phyloP scores from a whole-genome alignment of 2,797 vertebrate genomes.

The Avahi laniger region DNA sequence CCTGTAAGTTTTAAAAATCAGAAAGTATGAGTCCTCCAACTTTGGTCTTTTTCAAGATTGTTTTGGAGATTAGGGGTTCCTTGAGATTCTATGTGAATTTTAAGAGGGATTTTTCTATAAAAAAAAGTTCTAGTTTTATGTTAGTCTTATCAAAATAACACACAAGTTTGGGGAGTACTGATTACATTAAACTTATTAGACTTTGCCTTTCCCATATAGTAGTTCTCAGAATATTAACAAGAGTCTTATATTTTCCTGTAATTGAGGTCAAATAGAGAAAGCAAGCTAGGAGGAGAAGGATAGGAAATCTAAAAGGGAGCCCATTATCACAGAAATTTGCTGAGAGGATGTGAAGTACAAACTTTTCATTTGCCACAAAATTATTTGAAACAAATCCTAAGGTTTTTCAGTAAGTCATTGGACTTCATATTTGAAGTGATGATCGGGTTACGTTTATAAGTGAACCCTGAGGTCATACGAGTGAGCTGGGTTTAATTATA shows the following conservation, averaged over 20 bases:
- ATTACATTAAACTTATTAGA: background rate
- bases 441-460: background rate
- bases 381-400: slow-evolving; percentile 49
- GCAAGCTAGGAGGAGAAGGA: background rate
- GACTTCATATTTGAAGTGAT: slow-evolving; percentile 27
- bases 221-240: background rate
- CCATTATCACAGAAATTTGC: background rate
- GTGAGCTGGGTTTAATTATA: slow-evolving; percentile 2
- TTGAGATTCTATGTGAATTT: background rate
- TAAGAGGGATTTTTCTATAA: background rate
- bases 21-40: background rate
- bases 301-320: slow-evolving; percentile 37
- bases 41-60: background rate
- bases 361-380: background rate
- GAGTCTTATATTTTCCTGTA: background rate
- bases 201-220: background rate
- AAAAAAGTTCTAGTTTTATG: background rate
- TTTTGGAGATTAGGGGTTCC: background rate
- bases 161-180: background rate
- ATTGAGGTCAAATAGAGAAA: slow-evolving; percentile 33
- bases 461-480: background rate
- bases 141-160: slow-evolving; percentile 3
- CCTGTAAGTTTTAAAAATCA: background rate
- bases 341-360: background rate
- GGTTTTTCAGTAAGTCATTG: background rate